These are phyloP conservation scores for Metridium senile DNA, from an alignment of 92 coral and sea anemone species.

Conservation along the genomic window DNA sequence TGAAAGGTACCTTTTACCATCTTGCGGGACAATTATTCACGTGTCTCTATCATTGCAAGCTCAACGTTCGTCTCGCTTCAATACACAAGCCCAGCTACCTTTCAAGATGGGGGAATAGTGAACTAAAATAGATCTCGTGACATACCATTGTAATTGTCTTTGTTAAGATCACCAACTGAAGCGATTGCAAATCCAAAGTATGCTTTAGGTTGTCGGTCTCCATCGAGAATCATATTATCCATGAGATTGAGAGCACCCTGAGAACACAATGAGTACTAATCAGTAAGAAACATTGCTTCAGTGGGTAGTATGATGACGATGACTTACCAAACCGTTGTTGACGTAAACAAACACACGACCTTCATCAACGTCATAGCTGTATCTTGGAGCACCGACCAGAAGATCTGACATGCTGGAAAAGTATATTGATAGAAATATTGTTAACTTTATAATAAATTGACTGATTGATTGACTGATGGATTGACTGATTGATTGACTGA, in stretches of 20 bases:
- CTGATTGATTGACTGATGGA: neutral
- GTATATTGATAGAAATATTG: neutral
- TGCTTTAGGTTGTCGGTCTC: conserved; percentile 56
- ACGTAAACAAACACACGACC: conserved; percentile 87
- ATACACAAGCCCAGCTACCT: no score
- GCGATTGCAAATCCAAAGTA: conserved; percentile 86
- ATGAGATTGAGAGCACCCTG: conserved; percentile 62
- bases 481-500: neutral
- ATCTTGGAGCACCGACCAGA: conserved; percentile 88
- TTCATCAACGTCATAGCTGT: conserved; percentile 62
- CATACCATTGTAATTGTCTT: conserved; percentile 72
- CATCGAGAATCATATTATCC: conserved; percentile 61
- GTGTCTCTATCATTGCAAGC: no score
- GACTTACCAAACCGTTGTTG: conserved; percentile 70
- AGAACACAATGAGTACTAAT: neutral
- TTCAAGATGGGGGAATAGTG: no score
- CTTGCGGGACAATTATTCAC: no score
- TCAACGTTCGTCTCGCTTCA: no score
- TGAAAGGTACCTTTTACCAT: no score
- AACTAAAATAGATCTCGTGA: neutral
- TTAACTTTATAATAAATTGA: neutral
- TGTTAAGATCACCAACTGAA: conserved; percentile 81
- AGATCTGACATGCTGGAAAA: conserved; percentile 79
- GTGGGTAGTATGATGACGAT: neutral
- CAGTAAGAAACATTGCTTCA: neutral